phyloP scores from a whole-genome alignment of 2,888 invertebrate genomes.

The Pachymerium ferrugineum region DNA sequence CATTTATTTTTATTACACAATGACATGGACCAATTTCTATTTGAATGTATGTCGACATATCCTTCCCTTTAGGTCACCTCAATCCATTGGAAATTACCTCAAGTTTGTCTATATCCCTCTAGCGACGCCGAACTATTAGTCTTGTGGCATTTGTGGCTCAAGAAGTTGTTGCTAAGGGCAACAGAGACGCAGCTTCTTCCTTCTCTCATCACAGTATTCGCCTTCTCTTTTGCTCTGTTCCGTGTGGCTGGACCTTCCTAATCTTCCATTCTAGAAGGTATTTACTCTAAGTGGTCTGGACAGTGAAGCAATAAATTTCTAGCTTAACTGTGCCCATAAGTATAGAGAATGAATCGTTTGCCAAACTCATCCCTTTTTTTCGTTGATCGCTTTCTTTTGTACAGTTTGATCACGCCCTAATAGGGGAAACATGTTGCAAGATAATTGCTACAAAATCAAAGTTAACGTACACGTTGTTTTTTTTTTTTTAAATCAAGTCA shows the following conservation, averaged over 20 bases:
- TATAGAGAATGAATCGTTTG: background rate
- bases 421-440: no score
- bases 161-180: conserved; percentile 24
- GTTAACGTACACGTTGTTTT: no score
- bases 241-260: conserved; percentile 20
- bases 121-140: conserved; percentile 12
- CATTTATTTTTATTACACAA: background rate
- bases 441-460: no score
- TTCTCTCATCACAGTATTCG: conserved; percentile 18
- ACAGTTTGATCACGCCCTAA: no score
- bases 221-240: conserved; percentile 4
- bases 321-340: background rate
- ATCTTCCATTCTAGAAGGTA: conserved; percentile 22
- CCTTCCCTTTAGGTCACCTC: background rate
- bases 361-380: background rate
- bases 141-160: conserved; percentile 27
- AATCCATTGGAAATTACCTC: conserved; percentile 22
- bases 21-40: conserved; percentile 15
- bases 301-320: conserved; percentile 17
- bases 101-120: conserved; percentile 20
- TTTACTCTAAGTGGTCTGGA: conserved; percentile 24
- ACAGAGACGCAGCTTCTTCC: conserved; percentile 12
- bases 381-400: no score
- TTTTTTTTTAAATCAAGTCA: no score
- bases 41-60: conserved; percentile 14